Evolutionary conservation across 2,113 vertebrate species (phyloP), one percentile per base, ranked within the genome.

Genomic region (Spermophilus dauricus): DNA sequence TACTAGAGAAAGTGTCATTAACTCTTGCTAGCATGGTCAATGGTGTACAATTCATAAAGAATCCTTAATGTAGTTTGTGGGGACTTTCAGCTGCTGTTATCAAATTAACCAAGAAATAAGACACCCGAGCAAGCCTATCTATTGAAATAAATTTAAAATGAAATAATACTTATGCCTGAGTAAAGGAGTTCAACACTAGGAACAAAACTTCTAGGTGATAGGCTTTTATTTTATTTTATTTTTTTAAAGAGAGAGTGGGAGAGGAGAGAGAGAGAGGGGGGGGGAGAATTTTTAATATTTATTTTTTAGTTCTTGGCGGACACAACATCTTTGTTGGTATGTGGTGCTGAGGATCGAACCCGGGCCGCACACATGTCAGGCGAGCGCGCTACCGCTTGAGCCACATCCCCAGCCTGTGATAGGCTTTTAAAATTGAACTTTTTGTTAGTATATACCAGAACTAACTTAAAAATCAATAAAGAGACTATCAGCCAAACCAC

Each of bases 101-200:
- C 87, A 97, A 78, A 91, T 87, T 80, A 83, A 75, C 26, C 1
- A 42, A 96, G 69, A 96, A 70, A 97, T 56, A 87, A 87, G 26
- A 97, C 51, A 94, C 73, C 39, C 81, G 17, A 97, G 86, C 28
- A 13, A 61, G 34, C 39, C 88, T 81, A 82, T 56, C 89, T 86
- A 42, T 2, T 92, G 53, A 91, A 24, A 72, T 20, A 91, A 48
- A 95, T 72, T 67, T 78, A 45, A 96, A 97, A 69, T 56, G 81
- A 51, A 91, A 93, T 72, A 34, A 91, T 70, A 14, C 73, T 93
- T 20, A 97, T 0, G 12, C 30, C 2, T 0, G 0, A 95, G 96
- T 37, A 87, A 87, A 76, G n/a, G 10, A 94, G 87, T 58, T 91
- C n/a, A 32, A 85, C 12, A 83, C 5, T 89, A 94, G 37, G 53